Percentiles rank a stretch among this genome's conserved stretches.
Evolutionary conservation across 2,797 vertebrate genomes (phyloP).

Genomic region (Martes flavigula): DNA sequence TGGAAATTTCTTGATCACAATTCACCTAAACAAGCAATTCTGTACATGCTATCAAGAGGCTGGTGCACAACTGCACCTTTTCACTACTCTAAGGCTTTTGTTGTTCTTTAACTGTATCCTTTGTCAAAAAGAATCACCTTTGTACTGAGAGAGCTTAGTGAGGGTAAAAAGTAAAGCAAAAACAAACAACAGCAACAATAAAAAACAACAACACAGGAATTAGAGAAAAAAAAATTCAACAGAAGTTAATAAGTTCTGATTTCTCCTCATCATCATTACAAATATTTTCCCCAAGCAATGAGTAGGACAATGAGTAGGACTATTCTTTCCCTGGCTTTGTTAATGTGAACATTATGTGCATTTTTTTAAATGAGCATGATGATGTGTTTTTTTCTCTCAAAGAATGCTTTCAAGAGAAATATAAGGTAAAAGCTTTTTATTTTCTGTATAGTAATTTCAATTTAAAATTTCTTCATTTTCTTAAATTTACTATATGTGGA

Average conservation of each 20-base stretch:
- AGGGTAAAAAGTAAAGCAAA: background rate
- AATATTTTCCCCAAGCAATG: background rate
- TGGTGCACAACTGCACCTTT: background rate
- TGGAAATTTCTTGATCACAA: background rate
- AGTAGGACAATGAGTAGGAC: background rate
- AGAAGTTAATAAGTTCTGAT: background rate
- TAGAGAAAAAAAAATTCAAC: background rate
- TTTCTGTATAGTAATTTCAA: background rate
- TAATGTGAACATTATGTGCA: background rate
- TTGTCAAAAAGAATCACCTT: background rate
- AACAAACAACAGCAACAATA: background rate
- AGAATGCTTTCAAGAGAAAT: background rate
- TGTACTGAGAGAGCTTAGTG: background rate
- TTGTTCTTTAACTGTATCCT: background rate
- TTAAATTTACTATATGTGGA: slow-evolving; percentile 37
- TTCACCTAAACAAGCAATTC: background rate
- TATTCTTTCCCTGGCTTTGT: background rate
- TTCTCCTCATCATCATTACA: background rate
- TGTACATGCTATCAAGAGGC: background rate
- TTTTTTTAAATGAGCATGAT: background rate
- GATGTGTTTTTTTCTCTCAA: background rate
- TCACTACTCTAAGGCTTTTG: background rate
- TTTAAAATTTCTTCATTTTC: slow-evolving; percentile 31
- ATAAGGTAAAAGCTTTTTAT: background rate
- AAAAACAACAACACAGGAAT: background rate